Evolutionary conservation across 2,797 vertebrate genomes (phyloP).

Genomic region (Typhlichthys subterraneus): DNA sequence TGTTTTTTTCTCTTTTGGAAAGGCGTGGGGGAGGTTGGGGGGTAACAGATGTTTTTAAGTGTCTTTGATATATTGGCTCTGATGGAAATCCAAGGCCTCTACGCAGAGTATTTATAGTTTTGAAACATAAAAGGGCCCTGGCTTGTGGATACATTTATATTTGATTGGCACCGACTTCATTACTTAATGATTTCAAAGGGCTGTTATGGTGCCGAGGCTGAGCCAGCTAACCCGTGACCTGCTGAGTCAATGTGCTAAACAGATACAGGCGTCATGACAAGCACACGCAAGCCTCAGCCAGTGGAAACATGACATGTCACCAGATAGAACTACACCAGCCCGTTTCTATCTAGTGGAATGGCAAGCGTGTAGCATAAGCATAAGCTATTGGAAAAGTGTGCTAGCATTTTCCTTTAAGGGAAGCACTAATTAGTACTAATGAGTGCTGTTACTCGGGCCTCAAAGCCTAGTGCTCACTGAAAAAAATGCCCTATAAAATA

Average conservation of each 20-base stretch:
- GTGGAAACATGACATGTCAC: constrained; percentile 16
- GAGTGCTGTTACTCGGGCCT: no score
- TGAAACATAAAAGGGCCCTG: constrained; percentile 69
- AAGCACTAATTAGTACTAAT: no score
- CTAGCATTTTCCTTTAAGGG: background rate
- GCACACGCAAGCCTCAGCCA: constrained; percentile 39
- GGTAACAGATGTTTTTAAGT: constrained; percentile 70
- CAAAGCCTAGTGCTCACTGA: no score
- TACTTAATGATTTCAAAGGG: constrained; percentile 79
- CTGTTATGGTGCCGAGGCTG: constrained; percentile 64
- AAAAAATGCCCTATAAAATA: no score
- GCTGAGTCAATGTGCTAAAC: constrained; percentile 72
- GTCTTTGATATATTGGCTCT: constrained; percentile 69
- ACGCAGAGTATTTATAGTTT: constrained; percentile 63
- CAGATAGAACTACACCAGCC: background rate
- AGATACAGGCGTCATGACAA: constrained; percentile 47
- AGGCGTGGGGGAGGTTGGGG: constrained; percentile 3
- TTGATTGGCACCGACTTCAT: constrained; percentile 77
- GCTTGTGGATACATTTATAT: constrained; percentile 72
- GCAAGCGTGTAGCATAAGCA: no score
- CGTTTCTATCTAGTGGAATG: no score
- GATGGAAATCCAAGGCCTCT: constrained; percentile 64
- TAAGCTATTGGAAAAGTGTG: background rate
- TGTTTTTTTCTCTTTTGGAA: constrained; percentile 18
- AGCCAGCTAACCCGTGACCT: constrained; percentile 70